These are phyloP conservation scores for Hydropsyche tenuis DNA, from an alignment of 1,140 invertebrate genomes.

Conservation along the genomic window DNA sequence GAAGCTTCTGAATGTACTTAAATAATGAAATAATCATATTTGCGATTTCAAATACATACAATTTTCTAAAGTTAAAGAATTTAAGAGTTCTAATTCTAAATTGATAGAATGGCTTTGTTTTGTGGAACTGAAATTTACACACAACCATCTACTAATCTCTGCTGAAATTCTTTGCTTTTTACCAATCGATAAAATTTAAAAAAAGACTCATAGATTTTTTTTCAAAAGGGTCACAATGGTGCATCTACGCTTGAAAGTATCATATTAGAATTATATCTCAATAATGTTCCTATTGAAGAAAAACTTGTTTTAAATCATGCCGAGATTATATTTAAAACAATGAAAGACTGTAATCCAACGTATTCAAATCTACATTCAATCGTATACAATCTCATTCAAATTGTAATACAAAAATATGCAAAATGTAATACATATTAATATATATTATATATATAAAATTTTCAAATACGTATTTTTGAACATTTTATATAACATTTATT, in stretches of 20 bases:
- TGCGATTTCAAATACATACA: constrained; percentile 40
- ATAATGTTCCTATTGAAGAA: constrained; percentile 34
- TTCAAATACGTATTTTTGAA: too few relatives aligned
- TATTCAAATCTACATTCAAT: constrained; percentile 42
- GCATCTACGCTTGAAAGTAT: constrained; percentile 47
- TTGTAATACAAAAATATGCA: too few relatives aligned
- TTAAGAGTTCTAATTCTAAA: constrained; percentile 27
- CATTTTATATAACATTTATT: too few relatives aligned
- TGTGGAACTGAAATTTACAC: constrained; percentile 45
- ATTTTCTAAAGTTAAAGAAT: constrained; percentile 43
- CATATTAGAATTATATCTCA: constrained; percentile 45
- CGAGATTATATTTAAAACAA: constrained; percentile 45
- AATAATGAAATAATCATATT: too few relatives aligned
- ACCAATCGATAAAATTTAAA: constrained; percentile 44
- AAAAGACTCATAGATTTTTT: constrained; percentile 43
- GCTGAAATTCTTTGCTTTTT: constrained; percentile 45
- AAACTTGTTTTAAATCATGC: constrained; percentile 39
- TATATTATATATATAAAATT: too few relatives aligned
- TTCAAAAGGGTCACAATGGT: constrained; percentile 44
- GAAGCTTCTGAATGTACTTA: too few relatives aligned
- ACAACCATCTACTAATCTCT: constrained; percentile 45
- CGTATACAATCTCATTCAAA: too few relatives aligned
- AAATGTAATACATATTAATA: too few relatives aligned
- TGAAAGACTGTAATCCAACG: constrained; percentile 45
- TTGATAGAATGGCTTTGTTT: constrained; percentile 46